Conservation (phyloP, 2,797 vertebrate genomes). For the Cheirogaleus major region DNA sequence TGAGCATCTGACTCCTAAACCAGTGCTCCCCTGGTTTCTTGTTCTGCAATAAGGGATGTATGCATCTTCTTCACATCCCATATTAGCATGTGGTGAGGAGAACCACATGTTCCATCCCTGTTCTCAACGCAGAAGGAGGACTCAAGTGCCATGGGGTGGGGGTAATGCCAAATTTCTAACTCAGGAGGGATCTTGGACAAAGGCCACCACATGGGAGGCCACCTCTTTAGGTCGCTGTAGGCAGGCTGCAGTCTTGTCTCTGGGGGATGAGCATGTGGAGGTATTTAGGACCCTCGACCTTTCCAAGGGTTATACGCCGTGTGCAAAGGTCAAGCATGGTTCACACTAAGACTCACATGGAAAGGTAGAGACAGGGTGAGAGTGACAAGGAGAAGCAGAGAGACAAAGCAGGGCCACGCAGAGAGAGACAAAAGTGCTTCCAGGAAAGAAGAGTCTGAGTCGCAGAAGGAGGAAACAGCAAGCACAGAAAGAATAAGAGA, state of each 20-base stretch:
- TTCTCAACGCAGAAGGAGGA: not conserved
- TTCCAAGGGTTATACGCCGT: rapidly evolving
- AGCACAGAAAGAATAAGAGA: not conserved
- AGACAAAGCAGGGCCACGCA: not conserved
- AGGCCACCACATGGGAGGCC: not conserved
- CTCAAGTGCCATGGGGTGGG: not conserved
- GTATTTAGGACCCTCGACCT: not conserved
- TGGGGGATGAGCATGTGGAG: not conserved
- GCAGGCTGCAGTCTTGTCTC: not conserved
- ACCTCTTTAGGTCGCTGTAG: rapidly evolving
- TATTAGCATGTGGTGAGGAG: not conserved
- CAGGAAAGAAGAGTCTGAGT: not conserved
- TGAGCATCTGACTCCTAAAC: not conserved
- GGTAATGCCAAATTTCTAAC: not conserved
- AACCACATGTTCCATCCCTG: not conserved
- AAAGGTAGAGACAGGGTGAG: not conserved
- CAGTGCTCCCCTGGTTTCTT: not conserved
- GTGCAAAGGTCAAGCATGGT: not conserved
- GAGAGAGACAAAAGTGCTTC: not conserved
- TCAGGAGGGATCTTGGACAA: not conserved
- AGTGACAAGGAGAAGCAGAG: not conserved
- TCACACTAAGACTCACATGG: not conserved
- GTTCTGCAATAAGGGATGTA: not conserved
- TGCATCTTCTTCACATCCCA: not conserved
- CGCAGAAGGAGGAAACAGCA: not conserved